Evolutionary conservation across 2,888 invertebrate species (phyloP).

Genomic region (Hemistola chrysoprasaria): DNA sequence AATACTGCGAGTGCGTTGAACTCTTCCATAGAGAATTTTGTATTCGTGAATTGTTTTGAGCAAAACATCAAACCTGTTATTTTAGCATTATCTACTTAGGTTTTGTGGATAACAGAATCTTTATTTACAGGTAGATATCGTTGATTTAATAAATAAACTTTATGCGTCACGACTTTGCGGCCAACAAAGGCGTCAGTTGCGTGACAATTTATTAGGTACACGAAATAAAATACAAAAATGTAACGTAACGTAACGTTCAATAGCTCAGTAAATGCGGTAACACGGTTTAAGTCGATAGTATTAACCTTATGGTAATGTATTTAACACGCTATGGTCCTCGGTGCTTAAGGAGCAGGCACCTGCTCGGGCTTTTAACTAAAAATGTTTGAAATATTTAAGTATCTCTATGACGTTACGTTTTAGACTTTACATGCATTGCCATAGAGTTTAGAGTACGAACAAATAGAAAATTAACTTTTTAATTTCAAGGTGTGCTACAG

Average conservation of each 20-base stretch:
- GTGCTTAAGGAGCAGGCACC: constrained; percentile 23
- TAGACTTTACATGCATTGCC: constrained; percentile 6
- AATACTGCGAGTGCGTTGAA: constrained; percentile 33
- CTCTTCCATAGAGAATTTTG: constrained; percentile 22
- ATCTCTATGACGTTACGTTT: constrained; percentile 15
- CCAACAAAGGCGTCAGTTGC: constrained; percentile 29
- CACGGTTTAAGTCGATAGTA: constrained; percentile 28
- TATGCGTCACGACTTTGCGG: constrained; percentile 6
- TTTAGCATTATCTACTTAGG: constrained; percentile 7
- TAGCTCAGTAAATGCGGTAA: constrained; percentile 32
- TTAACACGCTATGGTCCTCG: constrained; percentile 35
- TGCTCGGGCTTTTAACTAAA: constrained; percentile 27
- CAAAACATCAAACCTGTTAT: neutral
- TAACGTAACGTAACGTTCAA: constrained; percentile 34
- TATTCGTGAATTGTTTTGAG: no score
- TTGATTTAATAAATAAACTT: no score
- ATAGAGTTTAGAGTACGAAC: constrained; percentile 1
- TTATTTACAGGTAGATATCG: constrained; percentile 6
- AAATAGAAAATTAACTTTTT: constrained; percentile 4
- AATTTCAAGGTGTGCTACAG: constrained; percentile 2
- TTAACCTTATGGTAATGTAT: no score
- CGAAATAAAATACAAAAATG: constrained; percentile 31
- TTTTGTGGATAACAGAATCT: constrained; percentile 13
- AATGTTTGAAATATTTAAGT: constrained; percentile 28
- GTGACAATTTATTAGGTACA: constrained; percentile 38